Base-by-base conservation (phyloP, 2,888 invertebrate species). In the Microctonus aethiopoides region DNA sequence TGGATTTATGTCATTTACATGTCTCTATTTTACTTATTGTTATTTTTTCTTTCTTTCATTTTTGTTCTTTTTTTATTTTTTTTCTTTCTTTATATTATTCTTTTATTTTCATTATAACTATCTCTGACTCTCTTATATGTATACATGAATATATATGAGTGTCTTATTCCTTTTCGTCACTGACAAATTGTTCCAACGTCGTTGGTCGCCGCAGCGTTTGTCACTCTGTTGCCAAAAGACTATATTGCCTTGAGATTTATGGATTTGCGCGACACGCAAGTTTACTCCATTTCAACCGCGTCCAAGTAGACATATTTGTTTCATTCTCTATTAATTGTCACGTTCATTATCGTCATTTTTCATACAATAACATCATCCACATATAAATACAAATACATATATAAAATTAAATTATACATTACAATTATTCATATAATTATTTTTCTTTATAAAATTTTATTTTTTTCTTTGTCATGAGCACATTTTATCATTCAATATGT, bases 151-250 rank as follows among this genome's bases (percentile, higher is more conserved):
- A 16, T 9, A 46, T 39, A 39, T 39, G n/a, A 46, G 7, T 6
- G 3, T 29, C 16, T n/a, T 16, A 7, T 46, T 41, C 57, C 54
- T 41, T 67, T 36, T 41, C 56, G 16, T 63, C 54, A 65, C 73
- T 81, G 82, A 81, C 80, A 81, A 81, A 80, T 81, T 79, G 76
- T 76, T 75, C 73, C 57, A 6, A 74, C 71, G 75, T 74, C 73
- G 75, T 72, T 70, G 73, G 72, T 34, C 74, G 74, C 66, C 39
- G 39, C 16, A 46, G 20, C 60, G 75, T 73, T 46, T 76, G 77
- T 79, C 81, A 76, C 68, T 71, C 63, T 67, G 75, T 75, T 82
- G 80, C 81, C 81, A 81, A 81, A 80, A 80, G 74, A 78, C 74
- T 78, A 74, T 72, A 74, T 75, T 71, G 72, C 72, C 60, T 71